Percentiles rank a stretch among this genome's conserved stretches.
Conservation (phyloP, 1,140 invertebrate genomes). For the Drosophila dunni region DNA sequence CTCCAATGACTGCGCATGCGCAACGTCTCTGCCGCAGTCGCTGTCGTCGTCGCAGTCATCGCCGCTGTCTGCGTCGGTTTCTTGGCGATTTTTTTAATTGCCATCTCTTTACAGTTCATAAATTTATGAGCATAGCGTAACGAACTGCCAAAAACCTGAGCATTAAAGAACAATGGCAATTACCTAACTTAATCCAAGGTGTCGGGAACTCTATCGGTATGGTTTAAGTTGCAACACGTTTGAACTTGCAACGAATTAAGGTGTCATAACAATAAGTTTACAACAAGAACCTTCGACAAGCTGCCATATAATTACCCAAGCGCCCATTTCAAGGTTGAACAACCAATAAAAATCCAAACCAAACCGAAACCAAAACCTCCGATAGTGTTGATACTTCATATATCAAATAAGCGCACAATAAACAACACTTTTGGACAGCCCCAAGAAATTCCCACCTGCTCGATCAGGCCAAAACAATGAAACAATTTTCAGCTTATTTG, state of each 20-base stretch:
- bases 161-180: conserved; percentile 33
- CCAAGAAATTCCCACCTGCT: conserved; percentile 50
- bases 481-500: conserved; percentile 66
- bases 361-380: neutral
- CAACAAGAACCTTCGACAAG: conserved; percentile 44
- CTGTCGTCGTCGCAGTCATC: conserved; percentile 1
- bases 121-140: conserved; percentile 54
- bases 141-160: conserved; percentile 11
- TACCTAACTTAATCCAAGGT: conserved; percentile 21
- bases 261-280: conserved; percentile 32
- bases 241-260: conserved; percentile 41
- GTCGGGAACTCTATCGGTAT: conserved; percentile 4
- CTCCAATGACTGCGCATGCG: conserved; percentile 50
- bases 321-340: conserved; percentile 37
- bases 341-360: conserved; percentile 17
- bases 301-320: conserved; percentile 31
- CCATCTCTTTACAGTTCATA: conserved; percentile 56
- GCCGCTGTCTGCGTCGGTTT: conserved; percentile 29
- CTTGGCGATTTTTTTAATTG: conserved; percentile 54
- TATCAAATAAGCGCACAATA: conserved; percentile 38
- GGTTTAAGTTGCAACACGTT: conserved; percentile 36
- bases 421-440: conserved; percentile 38
- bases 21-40: conserved; percentile 11
- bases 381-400: conserved; percentile 17
- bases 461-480: conserved; percentile 26